phyloP scores from a whole-genome alignment of 2,113 vertebrate species.

The Gorsachius goisagi region DNA sequence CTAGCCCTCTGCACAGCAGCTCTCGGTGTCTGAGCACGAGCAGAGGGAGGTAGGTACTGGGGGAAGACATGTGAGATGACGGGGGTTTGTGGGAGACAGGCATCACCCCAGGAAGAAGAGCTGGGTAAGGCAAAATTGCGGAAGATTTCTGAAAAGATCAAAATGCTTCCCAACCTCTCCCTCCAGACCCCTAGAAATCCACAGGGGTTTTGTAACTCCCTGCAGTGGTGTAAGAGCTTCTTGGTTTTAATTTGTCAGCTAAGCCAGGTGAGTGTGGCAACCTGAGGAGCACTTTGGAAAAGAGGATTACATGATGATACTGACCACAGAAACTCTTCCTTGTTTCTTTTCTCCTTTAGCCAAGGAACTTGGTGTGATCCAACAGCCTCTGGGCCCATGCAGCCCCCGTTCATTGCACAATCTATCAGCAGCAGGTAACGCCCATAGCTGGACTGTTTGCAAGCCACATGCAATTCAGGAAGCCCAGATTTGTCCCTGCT shows the following conservation, averaged over 20 bases:
- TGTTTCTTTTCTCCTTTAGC: background rate
- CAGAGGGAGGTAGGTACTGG: background rate
- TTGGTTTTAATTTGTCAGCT: background rate
- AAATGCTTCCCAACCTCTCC: background rate
- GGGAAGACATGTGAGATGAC: background rate
- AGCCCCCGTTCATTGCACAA: background rate
- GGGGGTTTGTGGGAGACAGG: background rate
- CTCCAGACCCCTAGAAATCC: background rate
- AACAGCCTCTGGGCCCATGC: background rate
- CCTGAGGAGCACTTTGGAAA: background rate
- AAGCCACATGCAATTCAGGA: background rate
- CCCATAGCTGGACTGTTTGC: background rate
- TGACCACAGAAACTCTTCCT: background rate
- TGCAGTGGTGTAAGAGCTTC: background rate
- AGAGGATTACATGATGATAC: background rate
- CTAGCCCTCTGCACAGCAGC: background rate
- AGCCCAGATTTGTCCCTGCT: background rate
- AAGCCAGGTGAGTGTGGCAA: background rate
- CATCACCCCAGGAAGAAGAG: rapidly evolving
- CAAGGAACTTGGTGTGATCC: background rate
- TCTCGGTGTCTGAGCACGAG: rapidly evolving
- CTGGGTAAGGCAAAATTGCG: background rate
- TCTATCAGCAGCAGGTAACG: background rate
- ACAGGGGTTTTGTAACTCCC: background rate
- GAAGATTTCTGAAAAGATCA: background rate